Base-by-base conservation (phyloP, 2,888 invertebrate species). In the Cheilosia impressa region DNA sequence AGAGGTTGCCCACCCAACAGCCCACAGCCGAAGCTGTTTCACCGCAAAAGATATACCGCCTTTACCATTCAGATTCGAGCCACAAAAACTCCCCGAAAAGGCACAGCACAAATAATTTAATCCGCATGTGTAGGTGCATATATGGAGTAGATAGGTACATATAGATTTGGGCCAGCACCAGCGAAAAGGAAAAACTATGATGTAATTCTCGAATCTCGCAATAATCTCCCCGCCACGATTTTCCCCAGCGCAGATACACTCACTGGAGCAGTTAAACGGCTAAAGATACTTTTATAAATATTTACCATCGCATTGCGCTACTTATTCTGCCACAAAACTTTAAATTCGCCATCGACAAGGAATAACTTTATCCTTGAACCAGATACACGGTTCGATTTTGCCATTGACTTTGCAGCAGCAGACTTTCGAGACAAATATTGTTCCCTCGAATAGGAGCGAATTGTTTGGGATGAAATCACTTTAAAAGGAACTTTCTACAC, bases 281-380 rank as follows among this genome's bases (percentile, higher is more conserved):
- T 47, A 17, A 17, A 55, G 15, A 31, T 6, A 58, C 63, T 45
- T 63, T 68, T 53, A 9, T 17, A 27, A 19, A 65, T 79, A 47
- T 66, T 68, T 41, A 63, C 75, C n/a, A 69, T 57, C 47, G 62
- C 47, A 75, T 52, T 79, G 73, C 72, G 38, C 58, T 71, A 71
- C 65, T 65, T 34, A 65, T 65, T 72, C 15, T 58, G 41, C 43
- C 45, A 45, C 22, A 24, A 68, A 45, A 79, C 55, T 52, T 55
- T 27, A 60, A 66, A 43, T 78, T 72, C 60, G 34, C 53, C 27
- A 66, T 68, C 52, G 68, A 63, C 22, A 62, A 57, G 71, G 41
- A 68, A 71, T 66, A 58, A 57, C 71, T 69, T 84, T 84, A 84
- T 84, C 84, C 84, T 84, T 84, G 84, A 84, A 84, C 84, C 65